Percentiles rank a stretch among this genome's conserved stretches.
Evolutionary conservation across 2,797 vertebrate genomes (phyloP).

Genomic region (Aphelocoma californica): DNA sequence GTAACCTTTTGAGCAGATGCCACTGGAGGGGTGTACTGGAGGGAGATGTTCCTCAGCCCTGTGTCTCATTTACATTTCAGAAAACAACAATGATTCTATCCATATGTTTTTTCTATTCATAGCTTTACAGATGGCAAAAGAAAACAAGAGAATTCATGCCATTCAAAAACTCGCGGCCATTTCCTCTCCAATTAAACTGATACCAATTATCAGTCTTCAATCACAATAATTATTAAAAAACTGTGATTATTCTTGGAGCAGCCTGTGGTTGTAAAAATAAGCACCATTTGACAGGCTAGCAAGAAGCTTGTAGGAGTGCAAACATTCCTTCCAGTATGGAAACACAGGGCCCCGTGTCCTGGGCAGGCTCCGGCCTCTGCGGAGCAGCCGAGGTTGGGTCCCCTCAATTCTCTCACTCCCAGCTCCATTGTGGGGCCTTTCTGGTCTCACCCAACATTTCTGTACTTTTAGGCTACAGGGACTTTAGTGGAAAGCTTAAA

Average conservation of each 20-base stretch:
- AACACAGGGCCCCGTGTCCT: not conserved
- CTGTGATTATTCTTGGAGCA: slow-evolving; percentile 40
- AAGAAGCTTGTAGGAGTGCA: not conserved
- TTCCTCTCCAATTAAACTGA: slow-evolving; percentile 59
- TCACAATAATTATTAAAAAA: slow-evolving; percentile 54
- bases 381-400: not conserved
- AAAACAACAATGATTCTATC: not conserved
- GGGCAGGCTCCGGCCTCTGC: not conserved
- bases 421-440: not conserved
- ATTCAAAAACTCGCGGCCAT: slow-evolving; percentile 35
- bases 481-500: not conserved
- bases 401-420: not conserved
- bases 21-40: not conserved
- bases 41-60: not conserved
- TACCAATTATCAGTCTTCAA: slow-evolving; percentile 31
- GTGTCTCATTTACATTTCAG: not conserved
- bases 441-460: not conserved
- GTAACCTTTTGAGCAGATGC: slow-evolving; percentile 33
- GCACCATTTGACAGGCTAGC: not conserved
- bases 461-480: not conserved
- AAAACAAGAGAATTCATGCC: not conserved
- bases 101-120: not conserved
- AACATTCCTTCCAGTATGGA: not conserved
- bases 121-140: not conserved
- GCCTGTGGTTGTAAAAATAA: not conserved